A percentile compares a stretch with the other conserved stretches of the same genome.
Conservation (phyloP, 92 coral and sea anemone genomes). For the Chrysogorgia sp. region DNA sequence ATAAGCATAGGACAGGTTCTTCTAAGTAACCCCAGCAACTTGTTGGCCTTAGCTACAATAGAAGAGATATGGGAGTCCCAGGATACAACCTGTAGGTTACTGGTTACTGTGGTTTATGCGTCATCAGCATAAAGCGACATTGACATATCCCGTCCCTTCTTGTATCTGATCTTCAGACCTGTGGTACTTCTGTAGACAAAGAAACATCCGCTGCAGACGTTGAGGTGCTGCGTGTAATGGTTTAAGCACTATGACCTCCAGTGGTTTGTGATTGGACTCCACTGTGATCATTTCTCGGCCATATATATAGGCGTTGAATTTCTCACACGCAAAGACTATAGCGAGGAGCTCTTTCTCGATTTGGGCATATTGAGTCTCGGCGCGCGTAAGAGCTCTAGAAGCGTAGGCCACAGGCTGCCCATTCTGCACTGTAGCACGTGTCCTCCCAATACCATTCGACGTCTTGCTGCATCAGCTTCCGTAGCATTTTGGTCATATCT, state of each 20-base stretch:
- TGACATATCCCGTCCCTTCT: not conserved
- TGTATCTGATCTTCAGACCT: not conserved
- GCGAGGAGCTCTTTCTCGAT: not conserved
- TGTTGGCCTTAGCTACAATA: no score
- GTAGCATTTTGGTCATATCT: constrained; percentile 51
- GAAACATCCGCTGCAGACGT: not conserved
- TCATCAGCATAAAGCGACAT: no score
- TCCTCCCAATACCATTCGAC: constrained; percentile 52
- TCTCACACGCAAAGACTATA: no score
- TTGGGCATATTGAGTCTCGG: no score
- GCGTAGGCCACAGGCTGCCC: no score
- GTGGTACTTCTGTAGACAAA: not conserved
- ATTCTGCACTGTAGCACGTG: no score
- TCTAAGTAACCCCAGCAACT: no score
- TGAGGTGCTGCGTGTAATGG: constrained; percentile 4
- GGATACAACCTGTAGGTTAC: no score
- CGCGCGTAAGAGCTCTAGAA: no score
- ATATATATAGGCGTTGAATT: not conserved
- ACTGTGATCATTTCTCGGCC: not conserved
- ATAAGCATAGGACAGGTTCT: no score
- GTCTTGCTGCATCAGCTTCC: constrained; percentile 61
- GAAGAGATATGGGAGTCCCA: no score
- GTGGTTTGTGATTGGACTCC: not conserved
- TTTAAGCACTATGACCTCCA: not conserved
- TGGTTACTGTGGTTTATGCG: no score